phyloP scores from a whole-genome alignment of 2,888 invertebrate species.

The Drosophila nr. perissopoda region DNA sequence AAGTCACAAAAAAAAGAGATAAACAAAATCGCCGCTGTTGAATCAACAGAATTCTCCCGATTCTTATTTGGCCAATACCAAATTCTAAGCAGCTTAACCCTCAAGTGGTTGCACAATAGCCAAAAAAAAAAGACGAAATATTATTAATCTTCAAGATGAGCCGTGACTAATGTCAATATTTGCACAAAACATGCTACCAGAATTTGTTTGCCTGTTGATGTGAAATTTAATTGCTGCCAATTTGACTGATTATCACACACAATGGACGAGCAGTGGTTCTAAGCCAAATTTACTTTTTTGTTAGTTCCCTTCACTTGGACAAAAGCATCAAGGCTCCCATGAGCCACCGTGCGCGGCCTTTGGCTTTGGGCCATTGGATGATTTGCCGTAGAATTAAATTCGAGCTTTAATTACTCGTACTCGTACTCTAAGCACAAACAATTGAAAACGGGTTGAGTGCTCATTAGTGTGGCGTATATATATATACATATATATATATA shows the following conservation, averaged over 20 bases:
- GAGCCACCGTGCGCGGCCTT: slow-evolving; percentile 30
- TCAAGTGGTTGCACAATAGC: slow-evolving; percentile 67
- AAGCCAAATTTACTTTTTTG: slow-evolving; percentile 40
- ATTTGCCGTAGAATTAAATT: slow-evolving; percentile 28
- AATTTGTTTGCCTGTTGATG: slow-evolving; percentile 49
- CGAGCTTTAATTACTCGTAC: slow-evolving; percentile 47
- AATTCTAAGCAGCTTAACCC: slow-evolving; percentile 58
- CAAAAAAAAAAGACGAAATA: slow-evolving; percentile 10
- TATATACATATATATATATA: slow-evolving; percentile 4
- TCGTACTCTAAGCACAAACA: slow-evolving; percentile 25
- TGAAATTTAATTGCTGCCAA: slow-evolving; percentile 74
- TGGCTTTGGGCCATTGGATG: slow-evolving; percentile 34
- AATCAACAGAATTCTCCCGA: slow-evolving; percentile 25
- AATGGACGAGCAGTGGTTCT: slow-evolving; percentile 62
- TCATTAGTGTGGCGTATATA: slow-evolving; percentile 3
- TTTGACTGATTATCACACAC: slow-evolving; percentile 39
- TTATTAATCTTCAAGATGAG: slow-evolving; percentile 14
- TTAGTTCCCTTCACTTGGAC: slow-evolving; percentile 47
- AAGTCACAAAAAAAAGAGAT: slow-evolving; percentile 38
- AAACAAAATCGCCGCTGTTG: slow-evolving; percentile 29
- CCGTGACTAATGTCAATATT: slow-evolving; percentile 80
- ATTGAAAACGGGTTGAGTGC: slow-evolving; percentile 26
- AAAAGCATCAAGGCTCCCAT: slow-evolving; percentile 63
- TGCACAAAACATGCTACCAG: slow-evolving; percentile 46
- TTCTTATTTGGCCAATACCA: slow-evolving; percentile 37